Evolutionary conservation across 1,140 invertebrate species (phyloP).

Genomic region (Liolophura sinensis): DNA sequence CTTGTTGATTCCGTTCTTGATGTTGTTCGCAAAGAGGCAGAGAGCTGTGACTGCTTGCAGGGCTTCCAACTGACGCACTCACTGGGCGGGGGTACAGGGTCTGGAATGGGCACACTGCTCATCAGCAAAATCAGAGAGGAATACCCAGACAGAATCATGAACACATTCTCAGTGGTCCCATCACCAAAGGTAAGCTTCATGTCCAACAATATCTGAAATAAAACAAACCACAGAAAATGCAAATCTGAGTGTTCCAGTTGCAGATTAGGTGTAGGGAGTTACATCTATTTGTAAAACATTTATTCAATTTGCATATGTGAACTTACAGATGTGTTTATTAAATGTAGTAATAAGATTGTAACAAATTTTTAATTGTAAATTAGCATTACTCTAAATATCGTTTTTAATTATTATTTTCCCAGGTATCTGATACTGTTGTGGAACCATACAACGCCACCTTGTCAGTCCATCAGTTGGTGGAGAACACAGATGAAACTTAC

Average conservation of each 20-base stretch:
- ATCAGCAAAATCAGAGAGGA: constrained; percentile 66
- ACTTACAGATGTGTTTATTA: too few relatives aligned
- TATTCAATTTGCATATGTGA: neutral
- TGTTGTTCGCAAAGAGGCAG: constrained; percentile 85
- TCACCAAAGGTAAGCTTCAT: constrained; percentile 73
- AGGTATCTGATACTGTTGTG: constrained; percentile 77
- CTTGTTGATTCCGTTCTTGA: constrained; percentile 82
- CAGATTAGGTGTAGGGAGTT: too few relatives aligned
- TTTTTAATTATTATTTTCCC: constrained; percentile 29
- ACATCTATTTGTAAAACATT: too few relatives aligned
- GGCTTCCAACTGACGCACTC: constrained; percentile 70
- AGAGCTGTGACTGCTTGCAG: constrained; percentile 71
- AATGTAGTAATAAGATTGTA: too few relatives aligned
- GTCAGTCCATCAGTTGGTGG: constrained; percentile 72
- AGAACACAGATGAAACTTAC: constrained; percentile 65
- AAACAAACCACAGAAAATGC: too few relatives aligned
- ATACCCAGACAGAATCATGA: constrained; percentile 87
- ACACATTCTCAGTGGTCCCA: constrained; percentile 88
- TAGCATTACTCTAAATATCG: too few relatives aligned
- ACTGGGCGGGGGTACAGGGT: constrained; percentile 82
- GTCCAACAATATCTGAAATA: too few relatives aligned
- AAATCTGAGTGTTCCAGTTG: too few relatives aligned
- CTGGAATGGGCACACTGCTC: constrained; percentile 71
- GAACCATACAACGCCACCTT: constrained; percentile 77
- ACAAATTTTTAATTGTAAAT: too few relatives aligned